These are phyloP conservation scores for Ophioninae sp. DNA, from an alignment of 2,888 invertebrate genomes.

Conservation along the genomic window DNA sequence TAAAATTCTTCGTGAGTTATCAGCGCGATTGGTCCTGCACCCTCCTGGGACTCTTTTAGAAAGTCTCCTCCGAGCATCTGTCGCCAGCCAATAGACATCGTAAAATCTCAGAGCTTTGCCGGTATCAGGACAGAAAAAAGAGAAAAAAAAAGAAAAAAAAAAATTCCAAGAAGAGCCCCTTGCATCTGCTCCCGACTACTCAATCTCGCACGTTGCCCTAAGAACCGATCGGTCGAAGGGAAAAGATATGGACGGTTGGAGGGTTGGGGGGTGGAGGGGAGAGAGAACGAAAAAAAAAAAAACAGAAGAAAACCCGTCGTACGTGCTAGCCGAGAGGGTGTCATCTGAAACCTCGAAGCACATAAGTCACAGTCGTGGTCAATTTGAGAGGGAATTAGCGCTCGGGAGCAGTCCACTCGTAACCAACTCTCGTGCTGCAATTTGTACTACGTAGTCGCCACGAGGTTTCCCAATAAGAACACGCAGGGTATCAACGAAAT, in stretches of 20 bases:
- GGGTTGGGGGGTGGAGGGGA: no score
- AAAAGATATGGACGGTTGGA: constrained; percentile 11
- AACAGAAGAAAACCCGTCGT: constrained; percentile 40
- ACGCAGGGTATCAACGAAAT: neutral
- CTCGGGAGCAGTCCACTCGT: constrained; percentile 2
- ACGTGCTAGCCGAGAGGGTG: constrained; percentile 28
- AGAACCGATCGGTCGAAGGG: constrained; percentile 40
- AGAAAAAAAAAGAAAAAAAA: constrained; percentile 59
- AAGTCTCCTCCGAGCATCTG: constrained; percentile 73
- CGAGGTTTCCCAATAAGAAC: neutral
- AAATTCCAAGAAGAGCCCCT: constrained; percentile 69
- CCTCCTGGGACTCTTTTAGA: constrained; percentile 65
- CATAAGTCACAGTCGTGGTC: constrained; percentile 46
- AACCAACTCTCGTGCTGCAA: neutral
- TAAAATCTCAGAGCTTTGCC: constrained; percentile 32
- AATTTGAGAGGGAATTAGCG: constrained; percentile 24
- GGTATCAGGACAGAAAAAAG: constrained; percentile 51
- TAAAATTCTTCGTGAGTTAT: constrained; percentile 67
- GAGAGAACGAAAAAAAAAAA: constrained; percentile 12
- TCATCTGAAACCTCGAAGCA: constrained; percentile 29
- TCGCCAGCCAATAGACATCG: constrained; percentile 52
- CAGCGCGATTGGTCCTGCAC: constrained; percentile 67
- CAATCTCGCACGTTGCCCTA: constrained; percentile 54
- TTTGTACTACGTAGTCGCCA: constrained; percentile 13
- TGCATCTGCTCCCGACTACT: constrained; percentile 70